Percentiles rank a stretch among this genome's conserved stretches.
Conservation (phyloP, 2,113 vertebrate species). For the Manacus vitellinus region DNA sequence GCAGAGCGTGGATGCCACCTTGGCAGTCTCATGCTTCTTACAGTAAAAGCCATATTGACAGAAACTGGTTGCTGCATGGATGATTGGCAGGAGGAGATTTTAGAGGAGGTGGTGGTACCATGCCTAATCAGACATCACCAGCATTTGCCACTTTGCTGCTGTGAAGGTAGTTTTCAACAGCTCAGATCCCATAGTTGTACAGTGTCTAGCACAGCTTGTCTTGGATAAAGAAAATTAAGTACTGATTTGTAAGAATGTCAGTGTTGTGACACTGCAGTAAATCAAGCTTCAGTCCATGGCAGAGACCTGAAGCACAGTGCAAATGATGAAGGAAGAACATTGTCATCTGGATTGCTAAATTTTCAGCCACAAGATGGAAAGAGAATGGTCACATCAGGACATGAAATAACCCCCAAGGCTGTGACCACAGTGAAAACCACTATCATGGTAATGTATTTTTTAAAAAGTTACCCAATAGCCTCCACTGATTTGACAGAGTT, state of each 20-base stretch:
- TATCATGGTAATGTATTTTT: neutral
- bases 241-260: neutral
- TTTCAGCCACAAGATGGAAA: neutral
- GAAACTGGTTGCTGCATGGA: neutral
- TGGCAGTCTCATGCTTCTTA: neutral
- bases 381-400: neutral
- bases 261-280: neutral
- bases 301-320: neutral
- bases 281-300: neutral
- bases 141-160: fast-evolving
- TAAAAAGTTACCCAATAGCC: neutral
- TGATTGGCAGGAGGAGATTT: neutral
- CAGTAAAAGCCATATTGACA: neutral
- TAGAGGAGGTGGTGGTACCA: neutral
- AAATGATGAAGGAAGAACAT: neutral
- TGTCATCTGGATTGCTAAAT: neutral
- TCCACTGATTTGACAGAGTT: neutral
- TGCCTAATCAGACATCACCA: neutral
- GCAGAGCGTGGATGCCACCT: neutral
- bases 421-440: neutral
- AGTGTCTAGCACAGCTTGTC: neutral
- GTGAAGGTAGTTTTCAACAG: neutral
- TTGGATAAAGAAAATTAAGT: neutral
- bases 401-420: neutral
- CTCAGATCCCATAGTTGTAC: neutral